Conservation (phyloP, 1,140 invertebrate genomes). For the Catajapyx aquilonaris region DNA sequence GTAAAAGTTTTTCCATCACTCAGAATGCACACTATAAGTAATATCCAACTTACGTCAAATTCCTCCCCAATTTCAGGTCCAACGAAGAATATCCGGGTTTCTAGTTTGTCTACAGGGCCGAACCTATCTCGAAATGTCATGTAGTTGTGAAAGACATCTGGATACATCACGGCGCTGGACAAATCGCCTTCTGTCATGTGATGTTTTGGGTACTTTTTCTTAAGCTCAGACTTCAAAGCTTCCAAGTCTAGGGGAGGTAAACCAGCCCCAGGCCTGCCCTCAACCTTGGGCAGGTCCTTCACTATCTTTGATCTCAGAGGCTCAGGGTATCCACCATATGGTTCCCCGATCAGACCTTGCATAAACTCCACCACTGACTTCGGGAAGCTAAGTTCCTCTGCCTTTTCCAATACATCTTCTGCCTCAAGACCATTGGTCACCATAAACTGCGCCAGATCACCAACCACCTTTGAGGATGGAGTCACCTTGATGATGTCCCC, state of each 20-base stretch:
- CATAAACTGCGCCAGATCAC: constrained; percentile 53
- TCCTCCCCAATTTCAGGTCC: constrained; percentile 42
- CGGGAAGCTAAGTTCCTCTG: constrained; percentile 43
- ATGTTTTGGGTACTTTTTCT: constrained; percentile 41
- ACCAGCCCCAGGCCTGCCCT: constrained; percentile 33
- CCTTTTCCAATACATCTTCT: constrained; percentile 31
- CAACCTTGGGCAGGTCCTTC: constrained; percentile 27
- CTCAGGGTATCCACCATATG: constrained; percentile 43
- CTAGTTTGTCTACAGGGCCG: constrained; percentile 87
- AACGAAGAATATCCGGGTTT: constrained; percentile 33
- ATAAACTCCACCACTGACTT: constrained; percentile 47
- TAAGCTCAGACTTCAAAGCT: constrained; percentile 47
- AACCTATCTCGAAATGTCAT: constrained; percentile 68
- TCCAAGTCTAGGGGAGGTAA: constrained; percentile 34
- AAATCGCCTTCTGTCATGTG: constrained; percentile 64
- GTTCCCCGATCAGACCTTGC: constrained; percentile 40
- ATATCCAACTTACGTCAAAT: no score
- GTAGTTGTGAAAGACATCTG: constrained; percentile 85
- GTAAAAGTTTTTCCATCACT: no score
- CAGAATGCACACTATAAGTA: no score
- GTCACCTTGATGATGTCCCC: constrained; percentile 51
- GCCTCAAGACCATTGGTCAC: constrained; percentile 41
- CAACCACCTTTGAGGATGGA: constrained; percentile 45
- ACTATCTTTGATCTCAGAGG: constrained; percentile 30
- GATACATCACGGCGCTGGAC: constrained; percentile 91